Percentiles rank a stretch among this genome's conserved stretches.
Conservation (phyloP, 2,888 invertebrate genomes). For the Campoplex nolae region DNA sequence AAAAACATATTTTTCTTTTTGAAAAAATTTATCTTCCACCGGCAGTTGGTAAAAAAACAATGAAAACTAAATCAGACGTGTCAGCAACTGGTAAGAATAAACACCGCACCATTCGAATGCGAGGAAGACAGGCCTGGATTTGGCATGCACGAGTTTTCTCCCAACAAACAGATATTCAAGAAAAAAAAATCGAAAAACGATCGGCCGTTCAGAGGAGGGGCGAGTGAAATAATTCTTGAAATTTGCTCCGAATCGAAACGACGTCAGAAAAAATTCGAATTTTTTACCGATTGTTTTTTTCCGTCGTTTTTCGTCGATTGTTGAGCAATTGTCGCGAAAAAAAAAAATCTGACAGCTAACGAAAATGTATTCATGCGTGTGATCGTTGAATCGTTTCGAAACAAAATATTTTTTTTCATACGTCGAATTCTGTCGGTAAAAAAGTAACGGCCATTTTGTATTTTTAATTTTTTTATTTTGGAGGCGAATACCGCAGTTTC, state of each 20-base stretch:
- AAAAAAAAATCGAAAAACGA: neutral
- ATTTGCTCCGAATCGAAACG: neutral
- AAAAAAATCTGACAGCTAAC: neutral
- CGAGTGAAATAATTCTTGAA: neutral
- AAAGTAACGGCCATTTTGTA: neutral
- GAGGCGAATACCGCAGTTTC: neutral
- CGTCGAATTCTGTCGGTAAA: neutral
- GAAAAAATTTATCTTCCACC: too few species aligned
- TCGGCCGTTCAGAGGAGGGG: neutral
- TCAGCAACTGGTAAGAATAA: neutral
- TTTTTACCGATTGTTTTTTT: neutral
- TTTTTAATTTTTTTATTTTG: neutral
- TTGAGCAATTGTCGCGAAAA: neutral
- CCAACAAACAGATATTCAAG: neutral
- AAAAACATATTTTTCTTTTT: neutral
- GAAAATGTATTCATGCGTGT: neutral
- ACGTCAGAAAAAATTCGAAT: neutral
- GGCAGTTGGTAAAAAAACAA: neutral
- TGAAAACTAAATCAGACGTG: neutral
- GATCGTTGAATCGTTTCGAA: neutral
- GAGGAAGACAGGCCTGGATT: neutral
- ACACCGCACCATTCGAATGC: neutral
- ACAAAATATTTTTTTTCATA: neutral
- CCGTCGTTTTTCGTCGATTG: neutral
- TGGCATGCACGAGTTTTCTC: neutral